Evolutionary conservation across 2,113 vertebrate genomes (phyloP), one percentile per base, ranked within the genome.

Genomic region (Gracilinanus agilis): DNA sequence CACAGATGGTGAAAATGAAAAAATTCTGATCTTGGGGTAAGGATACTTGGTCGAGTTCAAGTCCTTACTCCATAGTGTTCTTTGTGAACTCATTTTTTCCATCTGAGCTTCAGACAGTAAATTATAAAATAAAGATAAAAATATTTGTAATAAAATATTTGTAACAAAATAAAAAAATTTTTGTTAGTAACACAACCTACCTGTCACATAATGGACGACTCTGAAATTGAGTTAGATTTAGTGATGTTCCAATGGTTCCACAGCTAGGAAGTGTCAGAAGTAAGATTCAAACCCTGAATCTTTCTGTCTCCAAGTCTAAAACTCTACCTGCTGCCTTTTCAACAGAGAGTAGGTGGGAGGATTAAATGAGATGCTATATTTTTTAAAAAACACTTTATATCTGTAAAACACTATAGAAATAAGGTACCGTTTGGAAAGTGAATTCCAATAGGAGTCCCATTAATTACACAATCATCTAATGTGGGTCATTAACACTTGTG

Each of bases 401-500:
- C 34, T 83, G 34, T 40, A 40, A 83, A 83, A 83, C 23, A 83
- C 16, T 40, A 83, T 40, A 40, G n/a, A 21, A 96, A 94, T 94
- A 94, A 94, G 90, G 92, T 93, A 75, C 56, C 94, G 92, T 93
- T 96, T 94, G 96, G 97, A 94, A 96, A 95, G 55, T 88, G 67
- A 97, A 95, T 94, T 96, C 94, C 90, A 96, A 55, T 94, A 88
- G 94, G 96, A 97, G 67, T 8, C 53, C 67, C 94, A 91, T 95
- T 95, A 95, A 92, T 95, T 94, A 93, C 90, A 83, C 21, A 75
- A 40, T 92, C 93, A 94, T 92, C 94, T 89, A 93, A 44, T 95
- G 90, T 92, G 5, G 8, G 95, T 95, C 90, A 54, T 75, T 90
- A 96, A 94, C 94, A 91, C 55, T 88, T 90, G 91, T 93, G 91